Evolutionary conservation across 2,888 invertebrate genomes (phyloP), one percentile per base, ranked within the genome.

Genomic region (Tenthredo amoena): DNA sequence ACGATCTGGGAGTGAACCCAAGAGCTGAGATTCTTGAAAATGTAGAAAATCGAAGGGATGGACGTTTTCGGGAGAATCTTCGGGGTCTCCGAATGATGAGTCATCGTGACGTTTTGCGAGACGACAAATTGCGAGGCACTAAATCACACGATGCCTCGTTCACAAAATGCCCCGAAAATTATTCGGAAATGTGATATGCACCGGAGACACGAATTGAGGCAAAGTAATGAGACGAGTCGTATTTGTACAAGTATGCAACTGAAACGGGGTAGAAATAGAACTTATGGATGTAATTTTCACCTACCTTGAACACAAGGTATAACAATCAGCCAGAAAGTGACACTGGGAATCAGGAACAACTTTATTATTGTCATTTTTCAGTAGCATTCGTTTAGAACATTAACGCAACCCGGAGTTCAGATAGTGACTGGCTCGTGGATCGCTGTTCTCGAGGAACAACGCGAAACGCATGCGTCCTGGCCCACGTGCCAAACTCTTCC

Each of bases 391-490:
- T 62, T 87, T 84, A 87, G 84, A 90, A 90, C 90, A 88, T 87
- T 88, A 86, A 89, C 90, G 89, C 91, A 90, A 91, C 88, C 89
- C 92, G 90, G 89, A 90, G 91, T 91, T 89, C 90, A 90, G 89
- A 89, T 91, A 89, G 91, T 91, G 92, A 92, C 92, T 92, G 92
- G 88, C 91, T 90, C 87, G 87, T 87, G 88, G 88, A 88, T 87
- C 86, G 85, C 88, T 88, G 88, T 89, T 90, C 91, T 89, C 89
- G 89, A 92, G 91, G 91, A 92, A 91, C 91, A 92, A 92, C 92
- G 91, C 89, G 89, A 87, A 89, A 91, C 92, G 92, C 92, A 92
- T 92, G 92, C 92, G 92, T 91, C 88, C 87, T 87, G 58, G 85
- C 87, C 88, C 91, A 92, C 92, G 92, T 92, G 91, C 89, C 90